phyloP scores from a whole-genome alignment of 2,888 invertebrate species.

The Anoplius nigerrimus region DNA sequence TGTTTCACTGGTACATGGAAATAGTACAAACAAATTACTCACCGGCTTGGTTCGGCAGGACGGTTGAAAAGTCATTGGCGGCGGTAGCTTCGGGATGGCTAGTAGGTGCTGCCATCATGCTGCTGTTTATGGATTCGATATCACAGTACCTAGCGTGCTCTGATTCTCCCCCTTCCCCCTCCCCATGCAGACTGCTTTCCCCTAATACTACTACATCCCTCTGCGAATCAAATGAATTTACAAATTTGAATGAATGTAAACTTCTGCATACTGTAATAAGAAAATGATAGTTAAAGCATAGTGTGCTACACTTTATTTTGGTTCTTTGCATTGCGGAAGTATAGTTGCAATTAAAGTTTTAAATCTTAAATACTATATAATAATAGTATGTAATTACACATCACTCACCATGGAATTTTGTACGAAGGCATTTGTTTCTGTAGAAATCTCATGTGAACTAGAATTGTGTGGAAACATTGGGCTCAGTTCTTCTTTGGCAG shows the following conservation, averaged over 20 bases:
- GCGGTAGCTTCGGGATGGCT: constrained; percentile 74
- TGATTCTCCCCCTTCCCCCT: constrained; percentile 73
- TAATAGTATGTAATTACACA: background rate
- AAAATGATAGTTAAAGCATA: background rate
- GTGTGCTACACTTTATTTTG: no score
- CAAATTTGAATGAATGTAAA: background rate
- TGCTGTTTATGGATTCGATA: constrained; percentile 75
- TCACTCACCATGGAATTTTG: constrained; percentile 75
- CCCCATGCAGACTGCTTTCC: constrained; percentile 75
- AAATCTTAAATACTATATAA: background rate
- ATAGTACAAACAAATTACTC: constrained; percentile 25
- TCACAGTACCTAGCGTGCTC: constrained; percentile 75
- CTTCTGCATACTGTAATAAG: background rate
- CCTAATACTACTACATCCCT: constrained; percentile 76
- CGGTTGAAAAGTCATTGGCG: constrained; percentile 75
- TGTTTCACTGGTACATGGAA: no score
- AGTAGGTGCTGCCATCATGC: constrained; percentile 74
- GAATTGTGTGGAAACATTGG: constrained; percentile 78
- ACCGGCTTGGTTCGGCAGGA: constrained; percentile 75
- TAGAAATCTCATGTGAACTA: constrained; percentile 78
- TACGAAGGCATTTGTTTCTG: constrained; percentile 77
- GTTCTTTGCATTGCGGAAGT: no score
- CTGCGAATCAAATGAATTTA: constrained; percentile 46
- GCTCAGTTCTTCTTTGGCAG: constrained; percentile 78
- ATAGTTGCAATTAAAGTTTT: background rate